phyloP scores from a whole-genome alignment of 2,888 invertebrate genomes.

The Chironomus tentans region DNA sequence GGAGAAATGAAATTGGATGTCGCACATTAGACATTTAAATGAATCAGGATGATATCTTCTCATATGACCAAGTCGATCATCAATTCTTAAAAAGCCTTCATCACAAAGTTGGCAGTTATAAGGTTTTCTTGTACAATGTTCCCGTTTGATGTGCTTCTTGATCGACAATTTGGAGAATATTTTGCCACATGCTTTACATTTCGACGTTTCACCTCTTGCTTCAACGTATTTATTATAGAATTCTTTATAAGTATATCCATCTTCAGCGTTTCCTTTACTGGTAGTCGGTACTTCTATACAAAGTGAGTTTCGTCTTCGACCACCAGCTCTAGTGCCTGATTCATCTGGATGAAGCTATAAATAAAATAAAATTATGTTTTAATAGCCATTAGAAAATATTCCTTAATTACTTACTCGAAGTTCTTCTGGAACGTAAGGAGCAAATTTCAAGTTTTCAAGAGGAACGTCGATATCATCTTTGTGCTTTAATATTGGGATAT shows the following conservation, averaged over 20 bases:
- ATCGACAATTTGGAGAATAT: background rate
- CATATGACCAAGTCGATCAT: background rate
- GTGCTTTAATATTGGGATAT: background rate
- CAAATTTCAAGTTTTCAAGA: background rate
- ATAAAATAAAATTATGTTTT: background rate
- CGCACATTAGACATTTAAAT: background rate
- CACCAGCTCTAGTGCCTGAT: background rate
- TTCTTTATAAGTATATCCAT: background rate
- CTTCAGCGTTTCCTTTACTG: background rate
- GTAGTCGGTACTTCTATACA: background rate
- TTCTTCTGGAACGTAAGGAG: background rate
- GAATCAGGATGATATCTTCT: background rate
- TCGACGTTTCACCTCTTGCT: background rate
- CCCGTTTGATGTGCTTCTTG: background rate
- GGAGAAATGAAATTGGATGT: background rate
- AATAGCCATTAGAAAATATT: background rate
- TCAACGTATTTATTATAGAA: background rate
- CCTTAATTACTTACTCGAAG: background rate
- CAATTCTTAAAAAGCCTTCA: background rate
- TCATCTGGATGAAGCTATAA: background rate
- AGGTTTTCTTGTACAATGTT: background rate
- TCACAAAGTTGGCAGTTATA: conserved; percentile 6
- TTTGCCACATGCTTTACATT: background rate
- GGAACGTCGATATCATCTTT: background rate
- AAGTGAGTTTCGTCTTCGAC: background rate